Evolutionary conservation across 2,888 invertebrate species (phyloP).

Genomic region (Agrochola litura): DNA sequence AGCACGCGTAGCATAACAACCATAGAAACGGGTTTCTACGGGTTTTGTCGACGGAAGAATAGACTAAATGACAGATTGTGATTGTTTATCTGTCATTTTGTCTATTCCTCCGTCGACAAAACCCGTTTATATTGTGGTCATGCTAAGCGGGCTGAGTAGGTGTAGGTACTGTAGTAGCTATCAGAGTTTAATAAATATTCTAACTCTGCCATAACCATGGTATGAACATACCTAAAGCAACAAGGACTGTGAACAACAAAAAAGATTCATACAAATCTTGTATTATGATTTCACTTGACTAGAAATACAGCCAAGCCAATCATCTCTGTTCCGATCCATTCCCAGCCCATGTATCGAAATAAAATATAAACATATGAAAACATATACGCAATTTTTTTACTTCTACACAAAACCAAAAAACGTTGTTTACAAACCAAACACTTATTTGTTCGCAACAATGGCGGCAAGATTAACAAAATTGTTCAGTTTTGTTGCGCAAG

Average conservation of each 20-base stretch:
- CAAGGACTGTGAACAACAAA: neutral
- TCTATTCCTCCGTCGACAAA: too few species aligned
- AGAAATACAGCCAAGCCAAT: neutral
- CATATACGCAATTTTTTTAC: constrained; percentile 45
- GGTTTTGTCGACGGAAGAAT: too few species aligned
- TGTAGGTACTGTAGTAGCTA: too few species aligned
- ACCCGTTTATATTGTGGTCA: too few species aligned
- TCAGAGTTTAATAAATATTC: neutral
- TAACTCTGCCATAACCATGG: neutral
- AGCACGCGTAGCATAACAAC: too few species aligned
- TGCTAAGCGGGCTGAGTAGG: too few species aligned
- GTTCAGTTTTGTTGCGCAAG: constrained; percentile 77
- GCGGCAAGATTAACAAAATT: constrained; percentile 75
- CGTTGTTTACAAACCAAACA: constrained; percentile 78
- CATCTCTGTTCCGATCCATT: neutral
- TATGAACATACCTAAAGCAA: neutral
- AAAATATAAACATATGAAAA: constrained; percentile 23
- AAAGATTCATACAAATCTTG: neutral
- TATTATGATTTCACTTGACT: constrained; percentile 9
- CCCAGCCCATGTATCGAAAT: constrained; percentile 11
- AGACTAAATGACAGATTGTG: too few species aligned
- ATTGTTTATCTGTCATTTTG: too few species aligned
- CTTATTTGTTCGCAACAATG: constrained; percentile 76
- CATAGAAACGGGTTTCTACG: too few species aligned
- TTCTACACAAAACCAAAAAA: constrained; percentile 52